Evolutionary conservation across 1,140 invertebrate species (phyloP).

Genomic region (Chironomus tepperi): DNA sequence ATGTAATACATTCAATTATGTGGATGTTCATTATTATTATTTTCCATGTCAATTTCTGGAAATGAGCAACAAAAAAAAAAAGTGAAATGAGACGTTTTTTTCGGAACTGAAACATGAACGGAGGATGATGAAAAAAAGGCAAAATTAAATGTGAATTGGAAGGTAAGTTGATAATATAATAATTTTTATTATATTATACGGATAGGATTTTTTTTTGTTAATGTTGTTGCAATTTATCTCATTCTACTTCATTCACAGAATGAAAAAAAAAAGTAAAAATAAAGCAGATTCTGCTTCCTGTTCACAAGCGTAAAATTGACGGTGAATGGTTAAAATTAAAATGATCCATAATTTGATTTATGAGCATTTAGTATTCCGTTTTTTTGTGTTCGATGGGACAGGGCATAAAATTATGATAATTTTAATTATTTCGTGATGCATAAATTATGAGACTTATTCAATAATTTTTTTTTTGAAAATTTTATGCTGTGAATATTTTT

Average conservation of each 20-base stretch:
- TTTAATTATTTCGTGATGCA: conserved; percentile 22
- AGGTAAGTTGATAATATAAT: not conserved
- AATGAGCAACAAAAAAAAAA: not conserved
- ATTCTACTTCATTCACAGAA: not conserved
- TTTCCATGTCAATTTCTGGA: not conserved
- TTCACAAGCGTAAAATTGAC: conserved; percentile 21
- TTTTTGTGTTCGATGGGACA: not conserved
- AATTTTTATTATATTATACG: not conserved
- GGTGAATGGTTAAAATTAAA: conserved; percentile 17
- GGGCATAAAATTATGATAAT: conserved; percentile 20
- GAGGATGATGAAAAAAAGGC: not conserved
- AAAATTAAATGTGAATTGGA: not conserved
- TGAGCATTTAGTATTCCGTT: not conserved
- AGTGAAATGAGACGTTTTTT: not conserved
- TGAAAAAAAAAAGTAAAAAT: not conserved
- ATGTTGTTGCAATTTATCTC: not conserved
- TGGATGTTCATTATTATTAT: conserved; percentile 15
- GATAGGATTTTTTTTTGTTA: not conserved
- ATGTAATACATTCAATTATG: conserved; percentile 23
- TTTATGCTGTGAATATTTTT: not conserved
- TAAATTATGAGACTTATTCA: conserved; percentile 20
- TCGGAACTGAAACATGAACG: no score
- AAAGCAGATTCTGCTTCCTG: conserved; percentile 14
- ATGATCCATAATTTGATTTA: conserved; percentile 23
- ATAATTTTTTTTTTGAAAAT: not conserved